A percentile compares a stretch with the other conserved stretches of the same genome.
These are phyloP conservation scores for Nylanderia fulva DNA, from an alignment of 1,140 invertebrate genomes.

Conservation along the genomic window DNA sequence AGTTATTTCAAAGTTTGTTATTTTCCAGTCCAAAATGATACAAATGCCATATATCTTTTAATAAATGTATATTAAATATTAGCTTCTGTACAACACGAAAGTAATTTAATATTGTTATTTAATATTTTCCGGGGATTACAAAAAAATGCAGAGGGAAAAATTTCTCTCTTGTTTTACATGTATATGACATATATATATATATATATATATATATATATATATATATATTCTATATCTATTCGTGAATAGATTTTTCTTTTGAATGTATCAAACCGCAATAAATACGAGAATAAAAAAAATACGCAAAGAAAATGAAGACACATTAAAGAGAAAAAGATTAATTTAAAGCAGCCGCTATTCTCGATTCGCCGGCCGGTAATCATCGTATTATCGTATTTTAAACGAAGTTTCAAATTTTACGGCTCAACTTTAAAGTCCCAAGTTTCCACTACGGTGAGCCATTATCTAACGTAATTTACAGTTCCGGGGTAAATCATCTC, in stretches of 20 bases:
- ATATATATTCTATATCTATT: too few species aligned
- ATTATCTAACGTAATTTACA: conserved; percentile 61
- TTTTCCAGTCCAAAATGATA: background rate
- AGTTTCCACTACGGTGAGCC: conserved; percentile 28
- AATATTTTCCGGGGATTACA: background rate
- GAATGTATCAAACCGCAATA: background rate
- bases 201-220: too few species aligned
- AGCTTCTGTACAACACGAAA: background rate
- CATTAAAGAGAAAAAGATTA: conserved; percentile 29
- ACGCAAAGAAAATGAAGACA: background rate
- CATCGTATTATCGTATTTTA: conserved; percentile 48
- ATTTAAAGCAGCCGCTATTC: conserved; percentile 27
- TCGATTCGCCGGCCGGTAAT: conserved; percentile 7
- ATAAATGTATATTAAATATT: conserved; percentile 10
- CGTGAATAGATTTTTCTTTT: background rate
- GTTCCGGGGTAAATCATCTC: conserved; percentile 60
- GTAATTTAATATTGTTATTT: background rate
- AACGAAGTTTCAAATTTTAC: conserved; percentile 56
- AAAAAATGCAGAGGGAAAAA: background rate
- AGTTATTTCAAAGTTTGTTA: conserved; percentile 1
- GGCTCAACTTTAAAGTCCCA: conserved; percentile 43
- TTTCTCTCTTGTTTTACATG: background rate
- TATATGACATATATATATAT: too few species aligned
- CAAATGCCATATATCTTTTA: background rate
- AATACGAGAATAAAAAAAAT: background rate